Conservation (phyloP, 2,113 vertebrate species). For the Catharus minimus region DNA sequence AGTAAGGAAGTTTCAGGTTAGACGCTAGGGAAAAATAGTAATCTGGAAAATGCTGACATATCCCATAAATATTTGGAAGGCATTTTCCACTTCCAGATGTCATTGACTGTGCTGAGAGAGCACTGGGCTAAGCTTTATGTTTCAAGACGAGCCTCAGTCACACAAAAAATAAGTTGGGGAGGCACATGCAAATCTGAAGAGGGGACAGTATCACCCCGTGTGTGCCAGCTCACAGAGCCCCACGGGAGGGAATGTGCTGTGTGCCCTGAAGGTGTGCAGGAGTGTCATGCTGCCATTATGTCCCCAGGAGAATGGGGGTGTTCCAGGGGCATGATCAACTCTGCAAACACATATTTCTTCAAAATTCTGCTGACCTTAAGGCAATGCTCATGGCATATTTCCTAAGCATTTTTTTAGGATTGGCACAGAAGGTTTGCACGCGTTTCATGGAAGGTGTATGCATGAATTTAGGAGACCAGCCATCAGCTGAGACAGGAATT, state of each 20-base stretch:
- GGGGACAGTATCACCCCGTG: neutral
- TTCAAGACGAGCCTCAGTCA: neutral
- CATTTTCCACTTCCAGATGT: slow-evolving; percentile 56
- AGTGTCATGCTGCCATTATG: neutral
- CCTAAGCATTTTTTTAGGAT: neutral
- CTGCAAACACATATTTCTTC: neutral
- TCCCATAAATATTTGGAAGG: slow-evolving; percentile 47
- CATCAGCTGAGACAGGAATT: slow-evolving; percentile 36
- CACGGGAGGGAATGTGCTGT: too few relatives aligned
- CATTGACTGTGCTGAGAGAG: neutral
- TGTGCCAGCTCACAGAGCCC: neutral
- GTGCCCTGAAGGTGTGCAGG: neutral
- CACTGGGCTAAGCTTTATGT: neutral
- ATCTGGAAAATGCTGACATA: slow-evolving; percentile 43
- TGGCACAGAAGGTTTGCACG: slow-evolving; percentile 1
- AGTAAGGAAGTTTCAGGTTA: slow-evolving; percentile 39
- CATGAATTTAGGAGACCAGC: neutral
- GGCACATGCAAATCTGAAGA: neutral
- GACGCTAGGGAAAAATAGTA: neutral
- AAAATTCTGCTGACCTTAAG: neutral
- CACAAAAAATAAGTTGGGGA: neutral
- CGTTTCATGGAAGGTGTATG: slow-evolving; percentile 27
- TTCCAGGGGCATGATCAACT: fast-evolving
- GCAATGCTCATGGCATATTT: neutral
- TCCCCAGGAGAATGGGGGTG: fast-evolving